Evolutionary conservation across 2,888 invertebrate species (phyloP).

Genomic region (Callyntrura sp.): DNA sequence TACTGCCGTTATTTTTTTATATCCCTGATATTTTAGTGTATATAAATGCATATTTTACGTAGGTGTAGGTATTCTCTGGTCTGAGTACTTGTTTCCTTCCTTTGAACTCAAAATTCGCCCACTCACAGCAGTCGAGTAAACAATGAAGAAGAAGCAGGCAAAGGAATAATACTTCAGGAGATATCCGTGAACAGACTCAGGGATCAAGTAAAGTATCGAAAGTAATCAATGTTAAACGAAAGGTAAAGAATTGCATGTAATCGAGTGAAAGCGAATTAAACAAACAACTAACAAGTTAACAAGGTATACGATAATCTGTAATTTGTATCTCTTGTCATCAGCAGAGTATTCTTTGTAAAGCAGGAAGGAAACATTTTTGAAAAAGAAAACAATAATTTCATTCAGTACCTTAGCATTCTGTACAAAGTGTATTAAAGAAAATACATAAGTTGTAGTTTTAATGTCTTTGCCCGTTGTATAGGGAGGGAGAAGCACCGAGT

Average conservation of each 20-base stretch:
- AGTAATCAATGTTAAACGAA: constrained; percentile 28
- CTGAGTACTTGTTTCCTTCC: background rate
- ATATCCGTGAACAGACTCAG: background rate
- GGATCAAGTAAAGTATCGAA: background rate
- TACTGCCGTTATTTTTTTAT: too few relatives aligned
- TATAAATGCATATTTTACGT: background rate
- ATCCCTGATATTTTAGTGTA: background rate
- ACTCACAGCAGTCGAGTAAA: background rate
- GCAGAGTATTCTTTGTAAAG: too few relatives aligned
- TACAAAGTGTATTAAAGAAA: too few relatives aligned
- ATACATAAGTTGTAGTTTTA: too few relatives aligned
- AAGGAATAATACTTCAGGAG: too few relatives aligned
- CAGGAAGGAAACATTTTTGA: too few relatives aligned
- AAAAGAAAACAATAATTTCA: too few relatives aligned
- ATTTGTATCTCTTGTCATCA: too few relatives aligned
- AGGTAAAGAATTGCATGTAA: constrained; percentile 42
- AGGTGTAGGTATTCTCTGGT: background rate
- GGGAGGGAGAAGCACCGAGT: too few relatives aligned
- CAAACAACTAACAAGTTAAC: background rate
- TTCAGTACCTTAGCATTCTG: too few relatives aligned
- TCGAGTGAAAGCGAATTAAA: constrained; percentile 1
- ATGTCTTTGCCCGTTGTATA: too few relatives aligned
- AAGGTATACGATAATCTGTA: too few relatives aligned
- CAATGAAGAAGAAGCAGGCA: background rate
- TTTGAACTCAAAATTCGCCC: background rate